These are phyloP conservation scores for Torymus texanus DNA, from an alignment of 2,888 invertebrate genomes.

Conservation along the genomic window DNA sequence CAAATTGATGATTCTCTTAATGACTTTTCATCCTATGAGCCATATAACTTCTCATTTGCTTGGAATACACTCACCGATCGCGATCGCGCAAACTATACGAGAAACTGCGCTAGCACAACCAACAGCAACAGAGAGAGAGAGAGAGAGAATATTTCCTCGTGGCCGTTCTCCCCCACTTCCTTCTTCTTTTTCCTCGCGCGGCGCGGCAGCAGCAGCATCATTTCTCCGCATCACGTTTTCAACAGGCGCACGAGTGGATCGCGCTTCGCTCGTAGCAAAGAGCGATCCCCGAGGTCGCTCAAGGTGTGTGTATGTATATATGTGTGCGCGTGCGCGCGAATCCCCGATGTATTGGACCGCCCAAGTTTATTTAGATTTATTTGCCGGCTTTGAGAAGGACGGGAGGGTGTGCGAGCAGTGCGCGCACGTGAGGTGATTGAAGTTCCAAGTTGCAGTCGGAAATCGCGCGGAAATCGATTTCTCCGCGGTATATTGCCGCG, in stretches of 20 bases:
- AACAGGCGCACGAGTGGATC: constrained; percentile 31
- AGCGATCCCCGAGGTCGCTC: constrained; percentile 41
- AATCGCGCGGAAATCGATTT: constrained; percentile 44
- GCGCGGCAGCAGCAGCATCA: constrained; percentile 2
- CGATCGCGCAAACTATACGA: too few relatives aligned
- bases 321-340: constrained; percentile 22
- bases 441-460: constrained; percentile 9
- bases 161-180: too few relatives aligned
- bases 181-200: background rate
- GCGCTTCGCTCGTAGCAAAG: constrained; percentile 20
- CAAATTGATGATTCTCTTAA: too few relatives aligned
- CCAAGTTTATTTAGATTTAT: constrained; percentile 53
- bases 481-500: background rate
- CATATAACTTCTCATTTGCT: too few relatives aligned
- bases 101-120: too few relatives aligned
- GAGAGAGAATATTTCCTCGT: background rate
- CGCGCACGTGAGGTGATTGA: constrained; percentile 41
- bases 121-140: background rate
- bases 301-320: constrained; percentile 17
- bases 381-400: constrained; percentile 41
- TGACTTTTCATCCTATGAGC: too few relatives aligned
- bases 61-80: too few relatives aligned
- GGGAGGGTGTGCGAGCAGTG: background rate
- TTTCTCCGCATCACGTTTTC: constrained; percentile 39
- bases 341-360: constrained; percentile 46